A percentile compares a stretch with the other conserved stretches of the same genome.
These are phyloP conservation scores for Gallinago jamesoni DNA, from an alignment of 2,113 vertebrate genomes.

Conservation along the genomic window DNA sequence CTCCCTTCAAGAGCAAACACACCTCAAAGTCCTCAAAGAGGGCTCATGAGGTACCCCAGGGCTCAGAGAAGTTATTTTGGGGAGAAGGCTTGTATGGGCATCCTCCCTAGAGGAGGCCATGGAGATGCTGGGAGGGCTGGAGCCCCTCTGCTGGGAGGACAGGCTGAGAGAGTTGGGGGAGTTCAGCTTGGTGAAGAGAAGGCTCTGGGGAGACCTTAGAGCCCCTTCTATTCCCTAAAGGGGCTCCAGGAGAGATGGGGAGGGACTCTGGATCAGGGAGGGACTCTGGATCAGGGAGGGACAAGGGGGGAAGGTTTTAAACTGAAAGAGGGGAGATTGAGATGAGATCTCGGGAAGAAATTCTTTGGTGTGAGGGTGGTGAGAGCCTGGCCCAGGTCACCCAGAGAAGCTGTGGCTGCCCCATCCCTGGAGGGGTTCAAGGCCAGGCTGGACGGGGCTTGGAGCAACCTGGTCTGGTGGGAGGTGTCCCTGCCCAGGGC, in stretches of 20 bases:
- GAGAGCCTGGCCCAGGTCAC: neutral
- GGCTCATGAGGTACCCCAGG: neutral
- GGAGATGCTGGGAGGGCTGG: neutral
- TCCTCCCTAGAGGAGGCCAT: neutral
- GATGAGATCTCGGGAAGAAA: neutral
- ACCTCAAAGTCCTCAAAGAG: neutral
- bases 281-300: neutral
- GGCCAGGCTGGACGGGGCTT: neutral
- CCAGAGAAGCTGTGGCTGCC: neutral
- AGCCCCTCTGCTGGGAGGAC: neutral
- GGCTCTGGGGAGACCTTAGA: neutral
- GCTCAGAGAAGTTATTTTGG: accelerated
- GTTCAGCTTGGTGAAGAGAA: neutral
- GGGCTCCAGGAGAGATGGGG: neutral
- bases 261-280: too few relatives aligned
- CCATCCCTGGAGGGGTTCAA: too few relatives aligned
- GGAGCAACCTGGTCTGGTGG: neutral
- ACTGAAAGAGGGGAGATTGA: neutral
- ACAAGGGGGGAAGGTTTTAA: neutral
- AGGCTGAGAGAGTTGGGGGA: neutral
- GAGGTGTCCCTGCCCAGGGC: neutral
- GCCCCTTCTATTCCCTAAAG: neutral
- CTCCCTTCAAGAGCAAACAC: neutral
- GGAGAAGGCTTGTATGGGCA: neutral
- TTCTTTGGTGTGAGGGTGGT: neutral